phyloP scores from a whole-genome alignment of 2,113 vertebrate genomes.

The Pangasianodon hypophthalmus region DNA sequence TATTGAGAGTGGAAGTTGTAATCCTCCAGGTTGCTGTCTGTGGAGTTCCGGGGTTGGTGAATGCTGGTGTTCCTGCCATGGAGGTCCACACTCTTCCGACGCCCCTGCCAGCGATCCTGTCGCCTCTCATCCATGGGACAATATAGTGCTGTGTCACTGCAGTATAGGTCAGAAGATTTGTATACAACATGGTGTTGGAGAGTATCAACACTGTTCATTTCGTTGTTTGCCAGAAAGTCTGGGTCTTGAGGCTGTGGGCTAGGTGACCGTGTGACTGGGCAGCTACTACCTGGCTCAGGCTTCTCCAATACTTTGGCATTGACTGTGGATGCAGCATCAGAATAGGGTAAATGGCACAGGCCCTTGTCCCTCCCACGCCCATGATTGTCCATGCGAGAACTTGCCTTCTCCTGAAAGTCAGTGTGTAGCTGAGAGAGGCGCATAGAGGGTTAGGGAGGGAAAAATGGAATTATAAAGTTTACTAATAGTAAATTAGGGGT shows the following conservation, averaged over 20 bases:
- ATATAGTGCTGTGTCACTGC: slow-evolving; percentile 92
- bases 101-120: slow-evolving; percentile 79
- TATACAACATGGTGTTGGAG: slow-evolving; percentile 75
- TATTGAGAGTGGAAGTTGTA: slow-evolving; percentile 83
- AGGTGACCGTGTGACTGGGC: slow-evolving; percentile 77
- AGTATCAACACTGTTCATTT: slow-evolving; percentile 76
- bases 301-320: slow-evolving; percentile 90
- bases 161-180: slow-evolving; percentile 85
- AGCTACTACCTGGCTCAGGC: slow-evolving; percentile 80
- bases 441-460: background rate
- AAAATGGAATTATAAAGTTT: background rate
- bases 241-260: slow-evolving; percentile 74
- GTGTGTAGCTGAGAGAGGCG: slow-evolving; percentile 78
- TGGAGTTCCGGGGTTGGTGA: slow-evolving; percentile 84
- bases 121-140: slow-evolving; percentile 78
- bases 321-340: slow-evolving; percentile 81
- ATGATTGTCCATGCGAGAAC: slow-evolving; percentile 85
- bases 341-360: slow-evolving; percentile 80
- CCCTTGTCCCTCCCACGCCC: slow-evolving; percentile 75
- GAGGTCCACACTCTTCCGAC: slow-evolving; percentile 83
- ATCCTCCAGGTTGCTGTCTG: slow-evolving; percentile 84
- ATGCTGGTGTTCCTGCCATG: slow-evolving; percentile 76
- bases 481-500: background rate
- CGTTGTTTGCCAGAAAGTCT: slow-evolving; percentile 64
- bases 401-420: slow-evolving; percentile 89